Evolutionary conservation across 2,888 invertebrate genomes (phyloP), one percentile per base, ranked within the genome.

Genomic region (Athalia circularis): DNA sequence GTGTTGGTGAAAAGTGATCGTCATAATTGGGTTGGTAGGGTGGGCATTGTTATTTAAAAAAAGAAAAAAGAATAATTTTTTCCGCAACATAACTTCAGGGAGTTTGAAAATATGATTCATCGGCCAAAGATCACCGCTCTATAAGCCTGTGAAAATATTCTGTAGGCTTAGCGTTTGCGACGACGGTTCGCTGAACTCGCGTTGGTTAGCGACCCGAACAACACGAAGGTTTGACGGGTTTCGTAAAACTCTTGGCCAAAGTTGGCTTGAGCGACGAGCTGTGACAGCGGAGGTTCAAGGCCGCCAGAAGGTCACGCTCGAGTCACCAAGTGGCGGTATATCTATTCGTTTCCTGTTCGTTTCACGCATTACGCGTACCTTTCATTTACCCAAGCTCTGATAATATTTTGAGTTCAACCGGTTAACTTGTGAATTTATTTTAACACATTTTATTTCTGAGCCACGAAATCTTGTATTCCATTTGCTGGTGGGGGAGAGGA

Each of bases 241-340:
- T 59, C 72, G 72, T 72, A 45, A 59, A 72, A 59, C 72, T 57
- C 13, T 61, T 72, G 13, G 45, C 13, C 72, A n/a, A 48, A 59
- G 59, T 72, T 29, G 50, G 29, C 62, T 62, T 50, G 15, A 64
- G n/a, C 75, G 29, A 50, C 64, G 62, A 52, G 29, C 52, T 62
- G 62, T 45, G 61, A 75, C 62, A 75, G 29, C 75, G 43, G 29
- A 62, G 75, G 75, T 75, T 62, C 75, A 75, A 75, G 75, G 75
- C 50, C 75, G 50, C 62, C 62, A 9, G 62, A 75, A 75, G 75
- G 62, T 62, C 75, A 75, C 64, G 75, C 75, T 75, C 64, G 75
- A 75, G 75, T 64, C 52, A 75, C 75, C 75, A 48, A 64, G 62
- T 64, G 62, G 59, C 4, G 9, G 15, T 54, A 54, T 54, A 54